Evolutionary conservation across 1,140 invertebrate genomes (phyloP), one percentile per base, ranked within the genome.

Genomic region (Oreohelix idahoensis): DNA sequence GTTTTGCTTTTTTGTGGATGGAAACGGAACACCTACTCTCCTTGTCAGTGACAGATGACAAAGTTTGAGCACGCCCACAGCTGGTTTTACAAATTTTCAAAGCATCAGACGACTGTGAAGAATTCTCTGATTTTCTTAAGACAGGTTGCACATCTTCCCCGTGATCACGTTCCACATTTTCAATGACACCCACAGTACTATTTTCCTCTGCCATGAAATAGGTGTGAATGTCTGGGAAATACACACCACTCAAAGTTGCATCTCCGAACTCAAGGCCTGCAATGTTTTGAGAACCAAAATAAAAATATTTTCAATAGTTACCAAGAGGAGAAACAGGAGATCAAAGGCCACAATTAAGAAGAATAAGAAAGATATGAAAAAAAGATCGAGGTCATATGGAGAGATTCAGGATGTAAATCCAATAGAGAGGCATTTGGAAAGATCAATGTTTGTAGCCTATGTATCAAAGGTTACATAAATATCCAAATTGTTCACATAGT

Each of bases 201-300:
- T 38, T 38, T 39, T 45, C 70, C 23, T 23, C 29, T 2, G 35
- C 51, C 73, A 79, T 69, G 79, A 82, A 81, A 58, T 82, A 84
- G n/a, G 85, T 85, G 53, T 73, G 66, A 42, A 84, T 82, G 77
- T 84, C 73, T 15, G 83, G 80, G 39, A 83, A 84, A 42, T 81
- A 84, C 26, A 73, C 69, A 17, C 83, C 84, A 36, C 75, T 82
- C 63, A 87, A 83, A 42, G 75, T 83, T 13, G 86, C 85, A 81
- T 89, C 87, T 63, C 87, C 87, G 85, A 86, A 88, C 23, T 86
- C 83, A 0, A 88, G 36, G 73, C 78, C 87, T 88, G 83, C 8
- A 58, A 79, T 8, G 5, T 8, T 45, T 8, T 45, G 15, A 45
- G 42, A 45, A 45, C 5, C 5, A 45, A 45, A 5, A 45, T 45